These are phyloP conservation scores for Microchrysa polita DNA, from an alignment of 2,888 invertebrate species.

Conservation along the genomic window DNA sequence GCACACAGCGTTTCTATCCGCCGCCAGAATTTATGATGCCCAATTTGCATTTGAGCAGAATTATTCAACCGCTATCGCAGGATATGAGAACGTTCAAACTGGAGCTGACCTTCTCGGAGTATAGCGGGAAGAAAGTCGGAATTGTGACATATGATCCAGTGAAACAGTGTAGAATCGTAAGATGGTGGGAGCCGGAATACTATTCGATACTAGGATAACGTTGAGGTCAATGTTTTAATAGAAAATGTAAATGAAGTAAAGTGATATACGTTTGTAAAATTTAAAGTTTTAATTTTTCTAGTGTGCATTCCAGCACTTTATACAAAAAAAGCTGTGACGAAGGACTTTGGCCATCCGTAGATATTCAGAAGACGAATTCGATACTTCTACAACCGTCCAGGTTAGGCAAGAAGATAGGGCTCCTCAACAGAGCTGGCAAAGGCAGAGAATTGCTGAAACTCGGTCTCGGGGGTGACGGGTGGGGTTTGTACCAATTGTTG, in stretches of 20 bases:
- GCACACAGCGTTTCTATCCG: constrained; percentile 57
- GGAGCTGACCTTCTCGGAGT: constrained; percentile 68
- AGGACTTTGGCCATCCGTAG: no score
- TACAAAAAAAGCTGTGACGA: no score
- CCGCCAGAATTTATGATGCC: constrained; percentile 56
- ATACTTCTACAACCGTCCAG: no score
- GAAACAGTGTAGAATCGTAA: constrained; percentile 67
- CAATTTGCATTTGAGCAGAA: constrained; percentile 55
- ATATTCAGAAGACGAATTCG: no score
- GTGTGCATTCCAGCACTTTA: no score
- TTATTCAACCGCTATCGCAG: constrained; percentile 64
- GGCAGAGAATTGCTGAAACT: no score
- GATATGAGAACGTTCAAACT: constrained; percentile 67
- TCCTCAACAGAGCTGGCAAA: no score
- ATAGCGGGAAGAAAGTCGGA: constrained; percentile 55
- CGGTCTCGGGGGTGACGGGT: no score
- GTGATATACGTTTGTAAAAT: constrained; percentile 24
- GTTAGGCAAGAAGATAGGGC: no score
- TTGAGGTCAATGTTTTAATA: background rate
- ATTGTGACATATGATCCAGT: constrained; percentile 67
- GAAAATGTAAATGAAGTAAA: constrained; percentile 4
- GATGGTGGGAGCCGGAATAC: constrained; percentile 75
- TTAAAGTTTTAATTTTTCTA: no score
- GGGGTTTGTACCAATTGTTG: no score
- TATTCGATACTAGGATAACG: constrained; percentile 48